A percentile compares a stretch with the other conserved stretches of the same genome.
Evolutionary conservation across 2,888 invertebrate genomes (phyloP).

Genomic region (Herminia tarsipennalis): DNA sequence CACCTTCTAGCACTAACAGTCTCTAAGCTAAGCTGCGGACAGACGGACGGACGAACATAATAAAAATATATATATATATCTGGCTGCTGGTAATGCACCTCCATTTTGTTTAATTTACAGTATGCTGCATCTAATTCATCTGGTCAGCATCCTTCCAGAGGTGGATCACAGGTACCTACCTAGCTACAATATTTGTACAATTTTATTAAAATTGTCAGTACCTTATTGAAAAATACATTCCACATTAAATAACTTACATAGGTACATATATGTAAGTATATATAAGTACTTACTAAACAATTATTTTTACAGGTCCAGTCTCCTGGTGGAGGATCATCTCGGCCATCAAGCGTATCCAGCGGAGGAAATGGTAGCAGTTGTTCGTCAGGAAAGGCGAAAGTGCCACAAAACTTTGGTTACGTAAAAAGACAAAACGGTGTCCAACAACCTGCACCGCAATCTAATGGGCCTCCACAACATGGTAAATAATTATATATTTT

Average conservation of each 20-base stretch:
- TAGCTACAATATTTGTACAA: neutral
- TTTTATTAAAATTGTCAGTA: no score
- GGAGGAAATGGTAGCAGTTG: constrained; percentile 84
- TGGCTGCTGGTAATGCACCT: no score
- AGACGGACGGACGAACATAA: no score
- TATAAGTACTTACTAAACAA: constrained; percentile 5
- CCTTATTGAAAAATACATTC: no score
- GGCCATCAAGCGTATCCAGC: constrained; percentile 77
- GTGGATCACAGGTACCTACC: constrained; percentile 68
- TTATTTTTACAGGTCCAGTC: constrained; percentile 69
- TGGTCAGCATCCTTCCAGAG: constrained; percentile 73
- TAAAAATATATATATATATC: no score
- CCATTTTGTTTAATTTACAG: constrained; percentile 53
- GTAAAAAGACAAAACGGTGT: constrained; percentile 90
- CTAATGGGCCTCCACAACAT: constrained; percentile 74
- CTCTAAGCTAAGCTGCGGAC: no score
- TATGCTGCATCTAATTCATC: constrained; percentile 66
- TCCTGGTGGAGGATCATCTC: constrained; percentile 77
- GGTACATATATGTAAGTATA: no score
- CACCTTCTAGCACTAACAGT: no score
- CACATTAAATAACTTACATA: no score
- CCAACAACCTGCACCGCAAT: constrained; percentile 75
- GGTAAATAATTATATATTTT: constrained; percentile 46
- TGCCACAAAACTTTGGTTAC: constrained; percentile 94
- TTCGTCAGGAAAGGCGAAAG: constrained; percentile 88